These are phyloP conservation scores for Keiferia lycopersicella DNA, from an alignment of 2,888 invertebrate species.

Conservation along the genomic window DNA sequence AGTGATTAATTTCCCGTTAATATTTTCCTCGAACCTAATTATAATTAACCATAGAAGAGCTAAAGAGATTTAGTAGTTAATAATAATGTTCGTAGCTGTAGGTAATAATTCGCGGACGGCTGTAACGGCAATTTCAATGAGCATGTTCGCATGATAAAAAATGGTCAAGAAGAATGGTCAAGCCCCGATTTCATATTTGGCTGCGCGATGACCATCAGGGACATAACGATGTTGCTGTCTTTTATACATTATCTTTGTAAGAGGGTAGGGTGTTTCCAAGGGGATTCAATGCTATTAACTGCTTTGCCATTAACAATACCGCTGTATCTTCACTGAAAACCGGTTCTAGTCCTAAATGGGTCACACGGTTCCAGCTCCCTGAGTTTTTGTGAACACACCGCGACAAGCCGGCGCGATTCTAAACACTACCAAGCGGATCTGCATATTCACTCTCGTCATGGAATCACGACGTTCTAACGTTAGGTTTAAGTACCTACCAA, in stretches of 20 bases:
- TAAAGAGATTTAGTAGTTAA: conserved; percentile 19
- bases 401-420: conserved; percentile 36
- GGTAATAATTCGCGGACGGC: conserved; percentile 52
- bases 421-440: conserved; percentile 12
- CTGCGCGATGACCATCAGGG: conserved; percentile 65
- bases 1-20: conserved; percentile 53
- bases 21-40: conserved; percentile 52
- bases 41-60: conserved; percentile 45
- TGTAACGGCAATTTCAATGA: conserved; percentile 53
- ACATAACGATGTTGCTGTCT: conserved; percentile 70
- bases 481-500: conserved; percentile 7
- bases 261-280: conserved; percentile 72
- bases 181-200: conserved; percentile 66
- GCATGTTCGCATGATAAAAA: conserved; percentile 62
- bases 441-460: conserved; percentile 13
- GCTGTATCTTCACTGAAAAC: conserved; percentile 75
- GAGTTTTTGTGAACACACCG: conserved; percentile 66
- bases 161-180: conserved; percentile 73
- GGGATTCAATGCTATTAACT: conserved; percentile 75
- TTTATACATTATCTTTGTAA: conserved; percentile 72
- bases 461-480: conserved; percentile 12
- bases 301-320: conserved; percentile 73
- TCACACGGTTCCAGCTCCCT: conserved; percentile 77
- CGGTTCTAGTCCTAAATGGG: conserved; percentile 79
- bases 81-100: conserved; percentile 38